A percentile compares a stretch with the other conserved stretches of the same genome.
These are phyloP conservation scores for Hirtodrosophila cameraria DNA, from an alignment of 2,888 invertebrate genomes.

Conservation along the genomic window DNA sequence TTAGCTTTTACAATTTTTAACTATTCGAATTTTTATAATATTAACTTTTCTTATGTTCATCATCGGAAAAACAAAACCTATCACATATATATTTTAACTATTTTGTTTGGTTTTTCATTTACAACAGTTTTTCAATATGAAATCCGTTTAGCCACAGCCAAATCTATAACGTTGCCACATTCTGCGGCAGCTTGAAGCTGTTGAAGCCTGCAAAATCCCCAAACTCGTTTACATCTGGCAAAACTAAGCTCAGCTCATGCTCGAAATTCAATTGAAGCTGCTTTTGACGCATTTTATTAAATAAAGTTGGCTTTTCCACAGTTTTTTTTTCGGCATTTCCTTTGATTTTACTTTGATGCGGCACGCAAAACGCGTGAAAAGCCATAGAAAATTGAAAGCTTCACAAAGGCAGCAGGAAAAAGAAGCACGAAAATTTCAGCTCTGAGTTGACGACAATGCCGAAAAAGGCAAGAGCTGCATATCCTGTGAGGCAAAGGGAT, in stretches of 20 bases:
- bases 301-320: constrained; percentile 24
- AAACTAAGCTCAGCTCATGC: constrained; percentile 28
- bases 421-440: constrained; percentile 9
- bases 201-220: constrained; percentile 14
- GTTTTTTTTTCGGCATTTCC: constrained; percentile 10
- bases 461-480: background rate
- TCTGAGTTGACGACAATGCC: background rate
- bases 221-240: constrained; percentile 26
- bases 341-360: constrained; percentile 21
- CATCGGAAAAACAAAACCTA: too few species aligned
- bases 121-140: background rate
- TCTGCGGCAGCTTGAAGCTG: constrained; percentile 11
- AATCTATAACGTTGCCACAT: constrained; percentile 10
- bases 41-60: too few species aligned
- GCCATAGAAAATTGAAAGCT: constrained; percentile 17
- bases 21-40: too few species aligned
- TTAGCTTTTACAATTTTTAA: too few species aligned
- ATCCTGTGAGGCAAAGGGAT: constrained; percentile 1
- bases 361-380: constrained; percentile 9
- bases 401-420: background rate
- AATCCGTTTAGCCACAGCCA: constrained; percentile 1
- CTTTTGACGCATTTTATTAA: constrained; percentile 44
- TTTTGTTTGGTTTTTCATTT: background rate
- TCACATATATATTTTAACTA: too few species aligned
- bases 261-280: constrained; percentile 33